These are phyloP conservation scores for Mimachlamys varia DNA, from an alignment of 2,888 invertebrate species.

Conservation along the genomic window DNA sequence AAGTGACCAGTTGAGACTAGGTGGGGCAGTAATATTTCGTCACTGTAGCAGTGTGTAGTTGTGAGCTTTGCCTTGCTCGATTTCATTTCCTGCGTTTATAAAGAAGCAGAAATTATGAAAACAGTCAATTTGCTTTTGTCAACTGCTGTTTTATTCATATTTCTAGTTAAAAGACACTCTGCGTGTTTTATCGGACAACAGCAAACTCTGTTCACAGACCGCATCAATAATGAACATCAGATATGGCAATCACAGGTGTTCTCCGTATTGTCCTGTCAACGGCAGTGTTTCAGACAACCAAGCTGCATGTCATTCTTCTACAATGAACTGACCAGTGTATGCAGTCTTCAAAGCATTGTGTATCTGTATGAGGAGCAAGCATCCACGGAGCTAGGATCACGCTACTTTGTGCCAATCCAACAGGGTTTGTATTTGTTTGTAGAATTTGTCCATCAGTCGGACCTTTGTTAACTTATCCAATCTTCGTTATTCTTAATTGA, in stretches of 20 bases:
- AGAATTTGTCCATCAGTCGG: background rate
- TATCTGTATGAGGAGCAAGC: background rate
- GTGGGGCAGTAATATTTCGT: too few relatives aligned
- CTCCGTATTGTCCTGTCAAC: background rate
- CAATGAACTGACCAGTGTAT: background rate
- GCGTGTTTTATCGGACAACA: background rate
- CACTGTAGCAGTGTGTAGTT: too few relatives aligned
- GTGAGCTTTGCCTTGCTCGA: too few relatives aligned
- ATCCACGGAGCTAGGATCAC: background rate
- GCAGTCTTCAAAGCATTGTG: background rate
- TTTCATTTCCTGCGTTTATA: background rate
- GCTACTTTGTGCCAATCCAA: background rate
- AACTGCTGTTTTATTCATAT: background rate
- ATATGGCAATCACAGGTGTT: background rate
- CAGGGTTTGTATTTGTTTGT: background rate
- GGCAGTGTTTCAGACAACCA: background rate
- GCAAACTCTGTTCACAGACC: background rate
- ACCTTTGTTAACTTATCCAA: background rate
- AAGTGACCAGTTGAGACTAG: too few relatives aligned
- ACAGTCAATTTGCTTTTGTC: background rate
- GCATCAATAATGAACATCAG: background rate
- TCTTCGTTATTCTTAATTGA: background rate
- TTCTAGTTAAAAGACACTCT: background rate
- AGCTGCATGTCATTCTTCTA: background rate
- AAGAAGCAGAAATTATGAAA: background rate